Evolutionary conservation across 35 echinoderm and acorn worm genomes (phyloP), one percentile per base, ranked within the genome.

Genomic region (Diadema setosum): DNA sequence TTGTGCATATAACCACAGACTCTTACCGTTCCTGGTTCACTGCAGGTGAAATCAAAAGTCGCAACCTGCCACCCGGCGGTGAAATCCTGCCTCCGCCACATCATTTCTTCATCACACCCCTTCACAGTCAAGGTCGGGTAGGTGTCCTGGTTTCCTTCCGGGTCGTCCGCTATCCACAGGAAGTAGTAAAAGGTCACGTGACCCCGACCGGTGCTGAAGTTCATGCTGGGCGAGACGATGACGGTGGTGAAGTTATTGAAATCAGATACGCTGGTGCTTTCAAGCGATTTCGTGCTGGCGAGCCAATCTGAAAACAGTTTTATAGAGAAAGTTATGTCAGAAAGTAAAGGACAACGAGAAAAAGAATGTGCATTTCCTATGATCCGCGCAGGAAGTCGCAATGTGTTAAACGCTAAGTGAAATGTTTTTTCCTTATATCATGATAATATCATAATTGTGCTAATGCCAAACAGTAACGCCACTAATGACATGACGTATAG

Each of bases 121-220:
- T 17, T 41, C 21, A 78, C 73, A 20, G 39, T 78, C 40, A 78
- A 36, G 35, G 73, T 35, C 9, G 73, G 73, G 30, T n/a, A 78
- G 4, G 73, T 78, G 73, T 78, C 73, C n/a, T 78, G 35, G 33
- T 44, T 78, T 18, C 40, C 73, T 42, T 44, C 35, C 21, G 73
- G 73, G 73, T 78, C 73, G 40, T 78, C 73, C 37, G 73, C 73
- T 20, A 78, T 78, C 73, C 73, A 78, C 2, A 78, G 73, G 40
- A 17, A 78, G 37, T 78, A 78, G 44, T 78, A 78, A 3, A 78
- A 78, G n/a, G 73, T 35, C 27, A 78, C 20, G 9, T 41, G 39
- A 41, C 73, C 73, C 33, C 9, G 39, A 44, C 73, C 73, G 35
- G 73, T 16, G 20, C 34, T 78, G 73, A 78, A 78, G 16, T 78